A percentile compares a stretch with the other conserved stretches of the same genome.
These are phyloP conservation scores for Pterocles orientalis DNA, from an alignment of 2,113 vertebrate genomes.

Conservation along the genomic window DNA sequence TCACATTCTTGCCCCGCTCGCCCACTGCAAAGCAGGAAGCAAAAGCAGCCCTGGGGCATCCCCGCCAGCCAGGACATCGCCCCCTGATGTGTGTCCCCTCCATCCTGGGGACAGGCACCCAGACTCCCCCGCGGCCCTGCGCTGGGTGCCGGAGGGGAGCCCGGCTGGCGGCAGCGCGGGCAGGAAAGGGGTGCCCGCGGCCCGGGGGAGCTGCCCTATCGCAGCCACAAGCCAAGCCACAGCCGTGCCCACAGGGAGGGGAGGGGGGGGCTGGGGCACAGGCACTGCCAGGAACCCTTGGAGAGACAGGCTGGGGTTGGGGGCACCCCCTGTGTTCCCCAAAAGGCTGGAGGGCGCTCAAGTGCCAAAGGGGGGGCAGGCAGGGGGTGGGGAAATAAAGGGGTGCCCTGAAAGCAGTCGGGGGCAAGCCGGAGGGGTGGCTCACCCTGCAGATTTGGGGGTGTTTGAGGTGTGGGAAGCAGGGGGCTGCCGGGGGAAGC, in stretches of 20 bases:
- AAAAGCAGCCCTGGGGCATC: neutral
- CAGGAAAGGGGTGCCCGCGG: neutral
- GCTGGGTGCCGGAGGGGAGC: neutral
- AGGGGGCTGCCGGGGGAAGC: neutral
- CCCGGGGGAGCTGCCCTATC: slow-evolving; percentile 3
- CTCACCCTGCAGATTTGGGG: neutral
- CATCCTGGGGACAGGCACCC: neutral
- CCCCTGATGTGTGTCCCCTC: neutral
- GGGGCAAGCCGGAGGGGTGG: neutral
- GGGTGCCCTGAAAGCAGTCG: neutral
- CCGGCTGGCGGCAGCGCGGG: accelerated
- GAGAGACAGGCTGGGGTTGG: neutral
- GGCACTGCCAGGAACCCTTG: neutral
- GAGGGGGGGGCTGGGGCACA: accelerated
- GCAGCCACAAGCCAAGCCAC: slow-evolving; percentile 20
- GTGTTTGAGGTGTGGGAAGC: neutral
- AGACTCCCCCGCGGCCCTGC: no score
- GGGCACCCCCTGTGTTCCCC: neutral
- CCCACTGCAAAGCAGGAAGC: neutral
- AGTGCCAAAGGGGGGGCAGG: neutral
- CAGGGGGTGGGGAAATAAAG: neutral
- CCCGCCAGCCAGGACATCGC: accelerated
- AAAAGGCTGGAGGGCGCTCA: neutral
- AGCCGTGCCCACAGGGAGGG: neutral
- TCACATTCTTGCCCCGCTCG: accelerated